Base-by-base conservation (phyloP, 2,888 invertebrate genomes). In the Phlogophora meticulosa region DNA sequence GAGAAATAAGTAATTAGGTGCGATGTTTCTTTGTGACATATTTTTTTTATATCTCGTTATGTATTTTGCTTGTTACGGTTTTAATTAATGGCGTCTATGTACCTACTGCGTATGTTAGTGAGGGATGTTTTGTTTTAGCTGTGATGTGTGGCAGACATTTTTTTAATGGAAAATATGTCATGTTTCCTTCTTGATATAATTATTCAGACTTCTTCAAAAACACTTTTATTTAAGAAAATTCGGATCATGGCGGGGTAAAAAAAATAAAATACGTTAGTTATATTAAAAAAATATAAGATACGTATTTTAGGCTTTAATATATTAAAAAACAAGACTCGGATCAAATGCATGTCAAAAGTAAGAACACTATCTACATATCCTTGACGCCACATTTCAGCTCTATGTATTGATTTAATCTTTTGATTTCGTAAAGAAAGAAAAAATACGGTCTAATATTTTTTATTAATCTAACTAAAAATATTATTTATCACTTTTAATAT, bases 1-100 rank as follows among this genome's bases (percentile, higher is more conserved):
- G 88, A 81, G 89, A 84, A 88, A 92, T 94, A 93, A 94, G 94
- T 94, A 94, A 94, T 94, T 94, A 94, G 94, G 93, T 91, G 91
- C 88, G 89, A 90, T 86, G 85, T 88, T 73, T 81, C 83, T 88
- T 88, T 87, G 77, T 78, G 58, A 5, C 24, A 74, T 61, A 76
- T 81, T 86, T 86, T 81, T 86, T 86, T 84, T 81, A 79, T 82
- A 75, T 73, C 71, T 78, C 49, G 70, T 81, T 83, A 82, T 82
- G 75, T 77, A 74, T 80, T 82, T 68, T 68, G 69, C 64, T 77
- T 77, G 76, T 76, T 80, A 57, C 67, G 78, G 76, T 77, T 84
- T 87, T 85, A 82, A 82, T 83, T 81, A 80, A 81, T 85, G 76
- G 57, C 75, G 36, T 53, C n/a, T 73, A 74, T 55, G 42, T 73